Percentiles rank a stretch among this genome's conserved stretches.
Evolutionary conservation across 92 coral and sea anemone genomes (phyloP).

Genomic region (Epizoanthus ramosus): DNA sequence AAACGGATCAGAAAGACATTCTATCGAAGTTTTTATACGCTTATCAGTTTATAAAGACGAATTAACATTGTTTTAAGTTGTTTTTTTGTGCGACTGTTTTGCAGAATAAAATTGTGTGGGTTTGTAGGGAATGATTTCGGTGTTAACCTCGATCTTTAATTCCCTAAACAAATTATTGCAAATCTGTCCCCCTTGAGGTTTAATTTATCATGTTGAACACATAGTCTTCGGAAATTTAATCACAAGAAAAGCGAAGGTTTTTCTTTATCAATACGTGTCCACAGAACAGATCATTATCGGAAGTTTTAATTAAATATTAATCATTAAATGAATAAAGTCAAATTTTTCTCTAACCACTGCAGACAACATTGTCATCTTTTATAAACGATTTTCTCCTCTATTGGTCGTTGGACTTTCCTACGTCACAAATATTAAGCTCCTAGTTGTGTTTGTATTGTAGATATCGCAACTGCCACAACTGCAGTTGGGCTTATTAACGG

Average conservation of each 20-base stretch:
- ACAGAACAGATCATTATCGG: not conserved
- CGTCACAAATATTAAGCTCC: conserved; percentile 12
- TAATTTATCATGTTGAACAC: not conserved
- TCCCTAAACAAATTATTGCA: not conserved
- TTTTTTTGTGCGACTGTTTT: no score
- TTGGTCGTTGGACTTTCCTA: not conserved
- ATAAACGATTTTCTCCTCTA: not conserved
- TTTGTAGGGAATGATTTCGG: no score
- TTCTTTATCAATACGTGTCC: not conserved
- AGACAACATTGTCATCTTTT: not conserved
- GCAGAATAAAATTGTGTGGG: no score
- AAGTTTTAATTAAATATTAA: conserved; percentile 24
- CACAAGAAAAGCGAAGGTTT: not conserved
- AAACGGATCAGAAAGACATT: no score
- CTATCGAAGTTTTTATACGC: not conserved
- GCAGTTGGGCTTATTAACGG: conserved; percentile 86
- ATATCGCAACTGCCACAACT: conserved; percentile 69
- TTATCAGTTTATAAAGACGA: no score
- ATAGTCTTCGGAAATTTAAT: not conserved
- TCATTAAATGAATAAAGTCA: not conserved
- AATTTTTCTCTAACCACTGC: not conserved
- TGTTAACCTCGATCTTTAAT: not conserved
- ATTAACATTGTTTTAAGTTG: no score
- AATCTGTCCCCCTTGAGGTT: not conserved
- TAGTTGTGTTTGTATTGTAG: conserved; percentile 34